These are phyloP conservation scores for Brachystomella parvula DNA, from an alignment of 1,140 invertebrate species.

Conservation along the genomic window DNA sequence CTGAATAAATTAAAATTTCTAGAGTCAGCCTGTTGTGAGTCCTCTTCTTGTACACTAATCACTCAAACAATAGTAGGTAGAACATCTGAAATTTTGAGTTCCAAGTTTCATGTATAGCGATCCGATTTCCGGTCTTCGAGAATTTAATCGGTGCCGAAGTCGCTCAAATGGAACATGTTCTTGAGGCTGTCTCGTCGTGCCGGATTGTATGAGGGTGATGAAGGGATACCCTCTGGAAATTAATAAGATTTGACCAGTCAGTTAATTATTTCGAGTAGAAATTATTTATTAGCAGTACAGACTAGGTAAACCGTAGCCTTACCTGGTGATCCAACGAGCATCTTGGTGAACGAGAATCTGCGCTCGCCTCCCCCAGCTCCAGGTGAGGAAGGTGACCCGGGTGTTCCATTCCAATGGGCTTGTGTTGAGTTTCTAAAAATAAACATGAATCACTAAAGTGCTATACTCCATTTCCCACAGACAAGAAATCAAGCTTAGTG, in stretches of 20 bases:
- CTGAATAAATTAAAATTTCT: no score
- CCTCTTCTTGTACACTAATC: no score
- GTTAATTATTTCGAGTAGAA: not conserved
- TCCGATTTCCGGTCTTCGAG: not conserved
- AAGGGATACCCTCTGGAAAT: not conserved
- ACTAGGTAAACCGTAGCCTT: not conserved
- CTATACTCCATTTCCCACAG: not conserved
- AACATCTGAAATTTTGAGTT: no score
- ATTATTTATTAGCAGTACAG: not conserved
- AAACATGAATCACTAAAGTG: not conserved
- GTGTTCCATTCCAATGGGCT: not conserved
- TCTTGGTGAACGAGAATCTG: not conserved
- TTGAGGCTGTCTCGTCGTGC: constrained; percentile 13
- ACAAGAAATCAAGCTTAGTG: no score
- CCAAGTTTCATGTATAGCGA: no score
- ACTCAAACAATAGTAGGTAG: no score
- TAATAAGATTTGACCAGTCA: not conserved
- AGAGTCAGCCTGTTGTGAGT: no score
- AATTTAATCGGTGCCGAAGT: constrained; percentile 13
- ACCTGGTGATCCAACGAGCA: not conserved
- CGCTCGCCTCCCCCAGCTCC: not conserved
- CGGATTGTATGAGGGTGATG: not conserved
- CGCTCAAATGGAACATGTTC: constrained; percentile 14
- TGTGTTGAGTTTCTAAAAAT: not conserved
- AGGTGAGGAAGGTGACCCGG: not conserved